Base-by-base conservation (phyloP, 2,113 vertebrate species). In the Pitta sordida region DNA sequence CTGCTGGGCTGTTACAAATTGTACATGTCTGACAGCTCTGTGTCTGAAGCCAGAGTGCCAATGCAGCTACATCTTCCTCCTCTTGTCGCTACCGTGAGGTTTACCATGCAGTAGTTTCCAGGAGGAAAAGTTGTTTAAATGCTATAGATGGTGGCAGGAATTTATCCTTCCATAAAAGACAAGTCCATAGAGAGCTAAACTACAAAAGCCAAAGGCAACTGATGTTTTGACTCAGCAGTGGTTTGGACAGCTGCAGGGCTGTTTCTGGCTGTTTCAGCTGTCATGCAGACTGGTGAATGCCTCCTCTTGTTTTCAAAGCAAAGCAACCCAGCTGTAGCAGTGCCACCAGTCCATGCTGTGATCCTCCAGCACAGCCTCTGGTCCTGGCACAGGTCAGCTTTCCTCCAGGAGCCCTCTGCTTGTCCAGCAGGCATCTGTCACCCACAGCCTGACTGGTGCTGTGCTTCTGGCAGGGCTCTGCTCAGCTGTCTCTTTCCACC, bases 341-440 rank as follows among this genome's bases (percentile, higher is more conserved):
- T 11, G 21, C 53, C 3, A 1, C 17, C 51, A 84, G 64, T 15
- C 3, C 0, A 36, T 32, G 24, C 15, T 0, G 0, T 10, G 11
- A 29, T 74, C 55, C 37, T 74, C 15, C 24, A 67, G 56, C 1
- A 1, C 23, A 92, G 60, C 3, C 9, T 7, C 30, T 1, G 3
- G 26, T 7, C 6, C n/a, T 4, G 4, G 15, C 12, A 9, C 6
- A 21, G 9, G 11, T 41, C 2, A 2, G 2, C 21, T 86, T 87
- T 84, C n/a, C 22, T 70, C 7, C 78, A 59, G 36, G 19, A 84
- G 43, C 85, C 9, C 18, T 79, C 70, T 44, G n/a, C 39, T 76
- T 8, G 1, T 67, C 51, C 10, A 3, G 24, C 22, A 86, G 48
- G 10, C 13, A 37, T 34, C 62, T 68, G 29, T 56, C 46, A 64